Evolutionary conservation across 2,113 vertebrate species (phyloP).

Genomic region (Nycticryphes semicollaris): DNA sequence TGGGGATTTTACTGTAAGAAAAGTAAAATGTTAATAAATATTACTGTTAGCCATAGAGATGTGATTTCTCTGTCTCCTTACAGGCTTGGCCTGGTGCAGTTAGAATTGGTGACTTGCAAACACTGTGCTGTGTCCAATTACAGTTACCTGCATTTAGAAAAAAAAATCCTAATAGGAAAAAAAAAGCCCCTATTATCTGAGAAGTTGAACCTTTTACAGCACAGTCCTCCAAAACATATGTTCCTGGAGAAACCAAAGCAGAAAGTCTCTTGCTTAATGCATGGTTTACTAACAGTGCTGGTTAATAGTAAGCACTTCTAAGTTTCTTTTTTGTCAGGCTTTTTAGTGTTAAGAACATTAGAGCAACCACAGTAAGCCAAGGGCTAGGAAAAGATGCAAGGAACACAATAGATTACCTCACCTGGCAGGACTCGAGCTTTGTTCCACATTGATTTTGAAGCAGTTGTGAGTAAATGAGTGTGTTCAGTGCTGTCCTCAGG

Average conservation of each 20-base stretch:
- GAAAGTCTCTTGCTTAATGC: neutral
- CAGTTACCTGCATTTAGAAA: neutral
- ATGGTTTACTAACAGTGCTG: neutral
- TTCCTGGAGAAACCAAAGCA: neutral
- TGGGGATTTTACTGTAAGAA: neutral
- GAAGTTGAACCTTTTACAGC: neutral
- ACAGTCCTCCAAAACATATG: neutral
- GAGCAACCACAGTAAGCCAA: neutral
- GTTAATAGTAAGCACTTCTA: neutral
- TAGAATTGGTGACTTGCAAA: neutral
- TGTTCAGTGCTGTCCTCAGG: neutral
- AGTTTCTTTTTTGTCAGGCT: neutral
- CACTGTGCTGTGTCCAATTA: neutral
- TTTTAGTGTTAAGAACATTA: neutral
- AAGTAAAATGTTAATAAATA: neutral
- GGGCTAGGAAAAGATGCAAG: neutral
- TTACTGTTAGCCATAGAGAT: neutral
- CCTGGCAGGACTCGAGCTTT: conserved; percentile 15
- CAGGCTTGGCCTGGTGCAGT: neutral
- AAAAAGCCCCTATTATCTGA: neutral
- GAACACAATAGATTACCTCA: conserved; percentile 2
- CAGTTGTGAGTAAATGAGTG: neutral
- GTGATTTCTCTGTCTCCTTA: neutral
- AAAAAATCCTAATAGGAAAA: neutral
- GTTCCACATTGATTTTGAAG: neutral